Evolutionary conservation across 2,888 invertebrate species (phyloP), one percentile per base, ranked within the genome.

Genomic region (Palloptera scutellata): DNA sequence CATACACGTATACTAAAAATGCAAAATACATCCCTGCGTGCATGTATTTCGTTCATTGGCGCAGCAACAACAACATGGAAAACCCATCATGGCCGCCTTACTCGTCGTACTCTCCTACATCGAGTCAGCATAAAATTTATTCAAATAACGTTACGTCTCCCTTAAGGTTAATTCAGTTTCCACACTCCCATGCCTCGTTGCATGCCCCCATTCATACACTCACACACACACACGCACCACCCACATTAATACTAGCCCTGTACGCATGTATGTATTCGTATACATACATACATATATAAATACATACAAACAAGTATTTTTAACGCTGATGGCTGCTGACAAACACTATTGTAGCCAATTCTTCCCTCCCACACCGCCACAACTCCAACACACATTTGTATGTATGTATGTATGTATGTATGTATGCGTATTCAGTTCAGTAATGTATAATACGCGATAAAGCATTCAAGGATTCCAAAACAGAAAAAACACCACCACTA

Each of bases 61-160:
- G 30, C 30, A 30, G 6, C 30, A 30, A 30, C 30, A 30, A 30
- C 30, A 30, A 30, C 30, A 4, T 4, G 30, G 30, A 30, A 30
- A 30, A 30, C 30, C 11, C 48, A 48, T 13, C 48, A 48, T 48
- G 48, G 48, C 48, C 11, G 48, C 15, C 48, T 13, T 3, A n/a
- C n/a, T n/a, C n/a, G n/a, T 11, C 48, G 48, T 48, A 13, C n/a
- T 48, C 1, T 45, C 48, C 9, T 48, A 13, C 48, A n/a, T 11
- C 62, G 54, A 69, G 70, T 70, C 74, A 71, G 67, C 68, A 69
- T 60, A 69, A 72, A 69, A 70, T 82, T 79, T 82, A 81, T 82
- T 81, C 78, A 80, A 82, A 82, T 81, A 76, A 78, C 78, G 76
- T 78, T 15, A 72, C 73, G 55, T 60, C 75, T 76, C 75, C 75